Conservation (phyloP, 2,888 invertebrate genomes). For the Phasia obesa region DNA sequence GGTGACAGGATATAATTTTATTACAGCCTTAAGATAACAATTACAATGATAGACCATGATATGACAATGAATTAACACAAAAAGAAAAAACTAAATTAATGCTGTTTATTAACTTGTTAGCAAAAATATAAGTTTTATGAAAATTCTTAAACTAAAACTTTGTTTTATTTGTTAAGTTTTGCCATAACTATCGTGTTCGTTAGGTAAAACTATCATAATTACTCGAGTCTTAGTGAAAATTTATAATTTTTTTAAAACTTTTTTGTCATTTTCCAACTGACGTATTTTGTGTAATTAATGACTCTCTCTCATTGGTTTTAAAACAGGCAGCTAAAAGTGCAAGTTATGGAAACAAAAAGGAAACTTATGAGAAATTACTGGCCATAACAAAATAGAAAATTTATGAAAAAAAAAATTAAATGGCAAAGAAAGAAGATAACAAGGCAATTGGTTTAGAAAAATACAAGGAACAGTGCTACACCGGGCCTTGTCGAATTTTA, state of each 20-base stretch:
- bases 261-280: neutral
- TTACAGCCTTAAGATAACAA: slow-evolving; percentile 32
- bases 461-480: too few relatives aligned
- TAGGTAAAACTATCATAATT: too few relatives aligned
- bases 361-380: slow-evolving; percentile 22
- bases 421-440: neutral
- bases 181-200: too few relatives aligned
- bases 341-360: neutral
- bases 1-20: slow-evolving; percentile 40
- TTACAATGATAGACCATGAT: neutral
- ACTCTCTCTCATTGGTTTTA: slow-evolving; percentile 27
- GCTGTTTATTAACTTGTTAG: too few relatives aligned
- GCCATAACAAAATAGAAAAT: neutral
- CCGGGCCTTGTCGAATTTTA: too few relatives aligned
- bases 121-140: too few relatives aligned
- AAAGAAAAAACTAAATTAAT: neutral
- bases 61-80: neutral
- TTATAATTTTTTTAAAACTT: neutral
- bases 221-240: too few relatives aligned
- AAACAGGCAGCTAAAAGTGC: neutral
- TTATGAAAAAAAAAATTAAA: too few relatives aligned
- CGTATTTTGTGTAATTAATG: slow-evolving; percentile 42
- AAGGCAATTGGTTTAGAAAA: neutral
- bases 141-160: too few relatives aligned
- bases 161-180: too few relatives aligned